Base-by-base conservation (phyloP, 2,888 invertebrate genomes). In the Drosophila quasianomalipes region DNA sequence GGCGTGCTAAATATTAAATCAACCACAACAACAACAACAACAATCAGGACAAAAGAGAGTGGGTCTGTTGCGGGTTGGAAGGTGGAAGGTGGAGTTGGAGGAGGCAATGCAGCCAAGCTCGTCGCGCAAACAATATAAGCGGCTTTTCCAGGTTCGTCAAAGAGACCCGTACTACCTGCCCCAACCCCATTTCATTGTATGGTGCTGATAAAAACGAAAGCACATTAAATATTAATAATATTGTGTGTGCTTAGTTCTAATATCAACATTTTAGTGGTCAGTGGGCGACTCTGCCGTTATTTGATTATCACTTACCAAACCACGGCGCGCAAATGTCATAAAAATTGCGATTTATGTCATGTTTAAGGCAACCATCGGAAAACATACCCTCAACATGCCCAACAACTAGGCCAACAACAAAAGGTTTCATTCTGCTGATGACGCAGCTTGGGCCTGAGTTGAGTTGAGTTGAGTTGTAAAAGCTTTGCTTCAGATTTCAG, bases 1-100 rank as follows among this genome's bases (percentile, higher is more conserved):
- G 77, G 85, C 88, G 85, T 89, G 85, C 90, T 86, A 86, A 86
- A 86, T 86, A 86, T 86, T 89, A 86, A 86, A 89, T 89, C 90
- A 89, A 73, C 71, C 82, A 76, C 69, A 78, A 69, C 62, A 79
- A 60, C 60, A 79, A 60, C 60, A 57, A 10, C 12, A 60, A 54
- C 33, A 41, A 35, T 28, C 39, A 5, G 33, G 19, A 37, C 16
- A 6, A 58, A 33, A 12, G 31, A 10, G 14, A 49, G 22, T 4
- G 12, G 28, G 14, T n/a, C 31, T 31, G 44, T 28, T n/a, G 49
- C 9, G 33, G 41, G 22, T 14, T 47, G 22, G 33, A 14, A 44
- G 22, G 12, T 4, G 12, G 33, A 33, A 12, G 33, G 9, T 47
- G 26, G 33, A 19, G 9, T 5, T 33, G 19, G 7, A n/a, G 35